Evolutionary conservation across 2,888 invertebrate genomes (phyloP).

Genomic region (Pimpla rufipes): DNA sequence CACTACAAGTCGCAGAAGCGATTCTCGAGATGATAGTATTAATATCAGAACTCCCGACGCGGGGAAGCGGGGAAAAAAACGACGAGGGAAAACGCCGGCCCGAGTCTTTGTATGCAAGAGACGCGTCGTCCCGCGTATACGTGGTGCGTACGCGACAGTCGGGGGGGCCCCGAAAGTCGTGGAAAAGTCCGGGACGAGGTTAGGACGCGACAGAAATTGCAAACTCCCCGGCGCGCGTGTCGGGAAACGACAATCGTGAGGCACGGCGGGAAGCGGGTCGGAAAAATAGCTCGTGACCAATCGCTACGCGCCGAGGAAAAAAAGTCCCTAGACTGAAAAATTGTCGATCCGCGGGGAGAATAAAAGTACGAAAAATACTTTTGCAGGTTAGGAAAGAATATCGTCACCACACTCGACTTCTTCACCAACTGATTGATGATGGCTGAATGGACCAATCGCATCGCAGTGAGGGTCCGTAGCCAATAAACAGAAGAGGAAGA

Average conservation of each 20-base stretch:
- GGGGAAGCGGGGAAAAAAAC: neutral
- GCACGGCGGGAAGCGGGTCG: neutral
- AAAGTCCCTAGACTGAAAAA: too few relatives aligned
- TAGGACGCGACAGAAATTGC: neutral
- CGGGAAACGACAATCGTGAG: constrained; percentile 42
- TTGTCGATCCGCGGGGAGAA: too few relatives aligned
- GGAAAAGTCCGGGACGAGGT: neutral
- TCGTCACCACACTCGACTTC: too few relatives aligned
- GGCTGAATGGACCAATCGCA: too few relatives aligned
- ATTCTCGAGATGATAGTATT: constrained; percentile 24
- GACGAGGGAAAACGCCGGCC: neutral
- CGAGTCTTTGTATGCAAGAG: constrained; percentile 5
- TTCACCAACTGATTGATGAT: too few relatives aligned
- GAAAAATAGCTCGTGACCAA: neutral
- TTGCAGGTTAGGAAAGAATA: too few relatives aligned
- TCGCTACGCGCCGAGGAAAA: neutral
- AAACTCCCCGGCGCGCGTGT: constrained; percentile 30
- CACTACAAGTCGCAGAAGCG: constrained; percentile 6
- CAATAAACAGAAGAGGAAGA: too few relatives aligned
- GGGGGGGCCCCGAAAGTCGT: neutral
- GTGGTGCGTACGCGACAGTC: neutral
- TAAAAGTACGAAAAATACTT: too few relatives aligned
- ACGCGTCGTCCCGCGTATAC: neutral
- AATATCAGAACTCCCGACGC: neutral
- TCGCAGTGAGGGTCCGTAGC: too few relatives aligned